A percentile compares a stretch with the other conserved stretches of the same genome.
Evolutionary conservation across 2,113 vertebrate genomes (phyloP).

Genomic region (rat (Rattus norvegicus)): DNA sequence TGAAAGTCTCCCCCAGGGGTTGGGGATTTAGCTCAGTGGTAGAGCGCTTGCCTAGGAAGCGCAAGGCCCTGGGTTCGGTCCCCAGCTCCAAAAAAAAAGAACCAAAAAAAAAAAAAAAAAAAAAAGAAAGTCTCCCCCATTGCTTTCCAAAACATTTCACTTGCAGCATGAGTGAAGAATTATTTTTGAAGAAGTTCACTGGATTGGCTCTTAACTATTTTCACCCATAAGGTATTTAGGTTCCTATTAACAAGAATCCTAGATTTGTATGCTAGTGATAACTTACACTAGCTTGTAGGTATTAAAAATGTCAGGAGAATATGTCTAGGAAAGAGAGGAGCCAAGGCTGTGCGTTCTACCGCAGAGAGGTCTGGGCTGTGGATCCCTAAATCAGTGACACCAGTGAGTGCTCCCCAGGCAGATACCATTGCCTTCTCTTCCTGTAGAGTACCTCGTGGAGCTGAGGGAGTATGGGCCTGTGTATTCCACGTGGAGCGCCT

Average conservation of each 20-base stretch:
- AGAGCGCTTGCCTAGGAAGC: no score
- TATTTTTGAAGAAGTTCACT: background rate
- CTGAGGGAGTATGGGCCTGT: constrained; percentile 94
- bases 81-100: no score
- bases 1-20: background rate
- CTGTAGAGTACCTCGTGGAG: constrained; percentile 95
- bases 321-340: background rate
- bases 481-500: constrained; percentile 93
- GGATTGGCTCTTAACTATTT: background rate
- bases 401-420: background rate
- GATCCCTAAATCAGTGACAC: background rate
- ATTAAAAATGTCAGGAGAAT: background rate
- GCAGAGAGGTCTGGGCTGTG: background rate
- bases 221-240: background rate
- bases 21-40: no score
- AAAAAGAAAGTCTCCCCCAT: background rate
- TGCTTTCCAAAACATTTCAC: background rate
- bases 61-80: no score
- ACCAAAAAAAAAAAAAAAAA: no score
- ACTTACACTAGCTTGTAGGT: background rate
- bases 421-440: background rate
- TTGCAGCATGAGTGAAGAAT: background rate
- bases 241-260: background rate
- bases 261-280: background rate
- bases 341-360: background rate